Percentiles rank a stretch among this genome's conserved stretches.
Evolutionary conservation across 2,888 invertebrate species (phyloP).

Genomic region (Hipparchia sbordonii): DNA sequence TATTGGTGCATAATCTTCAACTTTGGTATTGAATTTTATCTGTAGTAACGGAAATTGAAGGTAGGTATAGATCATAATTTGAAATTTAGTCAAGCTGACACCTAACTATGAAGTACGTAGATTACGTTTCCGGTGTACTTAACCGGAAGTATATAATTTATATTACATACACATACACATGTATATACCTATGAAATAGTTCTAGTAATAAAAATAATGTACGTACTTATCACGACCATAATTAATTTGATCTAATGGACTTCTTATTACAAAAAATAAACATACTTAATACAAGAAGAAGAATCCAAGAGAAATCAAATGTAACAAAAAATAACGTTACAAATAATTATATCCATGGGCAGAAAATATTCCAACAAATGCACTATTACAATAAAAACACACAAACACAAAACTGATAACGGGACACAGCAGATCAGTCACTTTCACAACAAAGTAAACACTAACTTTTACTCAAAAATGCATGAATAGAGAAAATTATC

Average conservation of each 20-base stretch:
- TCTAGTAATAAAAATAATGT: neutral
- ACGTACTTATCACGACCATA: neutral
- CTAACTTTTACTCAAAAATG: constrained; percentile 29
- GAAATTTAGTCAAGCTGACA: no score
- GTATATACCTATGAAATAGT: no score
- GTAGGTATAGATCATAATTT: neutral
- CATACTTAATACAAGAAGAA: neutral
- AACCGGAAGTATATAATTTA: no score
- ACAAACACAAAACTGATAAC: constrained; percentile 32
- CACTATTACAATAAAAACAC: constrained; percentile 30
- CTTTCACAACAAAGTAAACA: constrained; percentile 35
- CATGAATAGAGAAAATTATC: constrained; percentile 33
- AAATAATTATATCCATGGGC: constrained; percentile 36
- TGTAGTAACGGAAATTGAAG: no score
- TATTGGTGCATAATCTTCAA: neutral
- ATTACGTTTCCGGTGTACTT: neutral
- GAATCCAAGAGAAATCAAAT: neutral
- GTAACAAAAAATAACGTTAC: constrained; percentile 21
- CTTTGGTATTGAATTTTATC: no score
- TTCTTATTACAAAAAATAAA: neutral
- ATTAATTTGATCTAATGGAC: neutral
- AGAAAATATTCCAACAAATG: constrained; percentile 44
- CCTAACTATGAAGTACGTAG: neutral
- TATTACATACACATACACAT: no score
- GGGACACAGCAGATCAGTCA: constrained; percentile 26